A percentile compares a stretch with the other conserved stretches of the same genome.
These are phyloP conservation scores for Malachius bipustulatus DNA, from an alignment of 2,888 invertebrate species.

Conservation along the genomic window DNA sequence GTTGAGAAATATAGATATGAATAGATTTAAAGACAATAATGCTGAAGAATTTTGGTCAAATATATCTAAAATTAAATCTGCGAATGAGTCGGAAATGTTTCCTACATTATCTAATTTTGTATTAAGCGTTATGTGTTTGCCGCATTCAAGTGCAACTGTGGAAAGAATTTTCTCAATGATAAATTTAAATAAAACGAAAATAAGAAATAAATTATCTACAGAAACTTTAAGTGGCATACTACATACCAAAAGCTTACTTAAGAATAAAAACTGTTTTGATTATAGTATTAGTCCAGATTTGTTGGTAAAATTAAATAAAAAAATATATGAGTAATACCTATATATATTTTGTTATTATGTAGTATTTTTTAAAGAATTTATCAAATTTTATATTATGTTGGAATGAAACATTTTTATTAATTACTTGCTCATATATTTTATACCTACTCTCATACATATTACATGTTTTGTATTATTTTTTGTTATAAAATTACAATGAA, in stretches of 20 bases:
- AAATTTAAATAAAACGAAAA: constrained; percentile 15
- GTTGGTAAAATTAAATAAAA: constrained; percentile 1
- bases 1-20: constrained; percentile 10
- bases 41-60: constrained; percentile 12
- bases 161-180: constrained; percentile 14
- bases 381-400: too few relatives aligned
- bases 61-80: constrained; percentile 10
- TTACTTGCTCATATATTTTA: too few relatives aligned
- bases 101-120: constrained; percentile 11
- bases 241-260: constrained; percentile 7
- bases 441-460: too few relatives aligned
- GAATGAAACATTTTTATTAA: too few relatives aligned
- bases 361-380: too few relatives aligned
- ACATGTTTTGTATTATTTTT: too few relatives aligned
- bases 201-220: constrained; percentile 10
- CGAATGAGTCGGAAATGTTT: constrained; percentile 10
- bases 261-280: constrained; percentile 1
- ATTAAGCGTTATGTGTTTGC: constrained; percentile 9
- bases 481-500: too few relatives aligned
- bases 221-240: constrained; percentile 11
- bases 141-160: constrained; percentile 14
- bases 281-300: background rate
- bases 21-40: constrained; percentile 4
- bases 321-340: too few relatives aligned
- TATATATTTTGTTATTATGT: too few relatives aligned